Conservation (phyloP, 64 coral and sea anemone genomes). For the Cladopsammia gracilis region DNA sequence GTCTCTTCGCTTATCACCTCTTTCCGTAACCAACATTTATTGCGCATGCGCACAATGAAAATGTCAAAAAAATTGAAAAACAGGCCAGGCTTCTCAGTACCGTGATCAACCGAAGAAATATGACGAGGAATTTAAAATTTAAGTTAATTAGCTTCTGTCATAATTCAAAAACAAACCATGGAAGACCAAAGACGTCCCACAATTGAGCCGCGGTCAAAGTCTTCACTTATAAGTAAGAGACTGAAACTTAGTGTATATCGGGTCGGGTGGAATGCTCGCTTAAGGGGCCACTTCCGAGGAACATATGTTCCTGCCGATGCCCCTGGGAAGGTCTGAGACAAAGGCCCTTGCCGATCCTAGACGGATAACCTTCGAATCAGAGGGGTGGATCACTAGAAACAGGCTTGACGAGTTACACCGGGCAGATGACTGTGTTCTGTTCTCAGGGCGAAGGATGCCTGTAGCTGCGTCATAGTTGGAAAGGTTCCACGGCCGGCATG, state of each 20-base stretch:
- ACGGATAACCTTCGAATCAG: constrained; percentile 78
- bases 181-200: constrained; percentile 25
- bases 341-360: constrained; percentile 66
- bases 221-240: not conserved
- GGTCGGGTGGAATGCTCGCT: constrained; percentile 96
- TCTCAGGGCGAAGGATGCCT: constrained; percentile 63
- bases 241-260: not conserved
- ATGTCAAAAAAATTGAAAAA: no score
- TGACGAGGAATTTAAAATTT: not conserved
- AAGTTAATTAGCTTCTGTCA: no score
- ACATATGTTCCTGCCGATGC: constrained; percentile 59
- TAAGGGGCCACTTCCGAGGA: constrained; percentile 91
- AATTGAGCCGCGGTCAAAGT: not conserved
- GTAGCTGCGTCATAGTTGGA: constrained; percentile 93
- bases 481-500: constrained; percentile 82
- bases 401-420: constrained; percentile 83
- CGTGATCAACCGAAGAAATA: not conserved
- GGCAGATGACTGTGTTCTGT: constrained; percentile 67
- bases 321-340: constrained; percentile 99
- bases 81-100: not conserved
- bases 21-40: not conserved
- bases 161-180: no score
- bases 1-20: no score
- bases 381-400: constrained; percentile 94
- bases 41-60: constrained; percentile 14